Evolutionary conservation across 2,888 invertebrate species (phyloP), one percentile per base, ranked within the genome.

Genomic region (Xiphydria camelus): DNA sequence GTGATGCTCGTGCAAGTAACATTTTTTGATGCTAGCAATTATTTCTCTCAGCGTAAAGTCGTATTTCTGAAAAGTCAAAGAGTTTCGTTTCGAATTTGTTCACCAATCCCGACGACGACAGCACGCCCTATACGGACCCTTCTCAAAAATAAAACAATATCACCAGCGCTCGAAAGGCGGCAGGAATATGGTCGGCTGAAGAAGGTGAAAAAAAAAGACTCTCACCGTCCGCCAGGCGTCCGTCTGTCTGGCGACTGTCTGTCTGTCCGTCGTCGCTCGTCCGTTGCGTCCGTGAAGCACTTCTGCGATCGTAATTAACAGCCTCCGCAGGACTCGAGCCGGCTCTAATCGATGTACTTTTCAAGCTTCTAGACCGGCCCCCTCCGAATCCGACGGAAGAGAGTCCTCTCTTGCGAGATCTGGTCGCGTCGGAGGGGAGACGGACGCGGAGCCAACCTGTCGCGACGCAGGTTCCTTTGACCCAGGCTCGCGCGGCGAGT

Each of bases 181-280:
- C 34, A 34, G 2, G 34, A 34, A 34, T 34, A 34, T 19, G 34
- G 34, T 34, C 19, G 33, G 12, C 15, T 18, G 9, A 18, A 34
- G 53, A 49, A 47, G 32, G 9, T 18, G 48, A 59, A 45, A 54
- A 47, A 52, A 29, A 49, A 47, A 21, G 31, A 12, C 33, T 33
- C 47, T 34, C 43, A 53, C 45, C 53, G 55, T 55, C 50, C 45
- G 53, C 52, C 57, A 56, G 61, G 56, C 59, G 59, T 56, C 65
- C 51, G 59, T 49, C 53, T 56, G 63, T 61, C 63, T 61, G 61
- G 61, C 59, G 56, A 59, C 61, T 57, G 59, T 59, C 34, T 34
- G 34, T 34, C 19, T 34, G 34, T 34, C 19, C 18, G 34, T 18
- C 34, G 12, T 14, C 18, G 14, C n/a, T 19, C 34, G 34, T 23